Evolutionary conservation across 92 coral and sea anemone genomes (phyloP), one percentile per base, ranked within the genome.

Genomic region (Anthopleura xanthogrammica): DNA sequence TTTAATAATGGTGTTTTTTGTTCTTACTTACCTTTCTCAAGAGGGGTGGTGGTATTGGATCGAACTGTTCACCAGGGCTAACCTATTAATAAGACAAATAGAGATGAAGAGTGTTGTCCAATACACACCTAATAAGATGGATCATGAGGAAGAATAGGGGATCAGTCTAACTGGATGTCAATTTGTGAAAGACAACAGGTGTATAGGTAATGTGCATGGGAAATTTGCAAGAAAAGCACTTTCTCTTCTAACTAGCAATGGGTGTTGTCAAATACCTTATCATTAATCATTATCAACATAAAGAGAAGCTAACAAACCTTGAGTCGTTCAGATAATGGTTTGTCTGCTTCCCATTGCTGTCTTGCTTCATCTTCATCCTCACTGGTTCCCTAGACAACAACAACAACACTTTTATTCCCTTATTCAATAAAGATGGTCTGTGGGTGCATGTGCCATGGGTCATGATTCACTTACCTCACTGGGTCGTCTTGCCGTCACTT

Each of bases 311-410:
- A 29, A 62, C 70, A 46, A 12, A 95, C 99, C 95, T 97, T 97
- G 3, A 97, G 88, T 79, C 92, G 90, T 70, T 97, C 98, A 74
- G 97, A 92, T 83, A 97, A 83, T 62, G 99, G 98, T 82, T 87
- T 92, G 52, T 90, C 99, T 3, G 99, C 99, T 62, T 91, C 94
- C 99, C 99, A 97, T 58, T 94, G 92, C 13, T 79, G 87, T 73
- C 90, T 87, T 22, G 65, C 88, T 72, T 92, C 95, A 40, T 87
- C 95, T 46, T 90, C 94, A 19, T 85, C 95, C 36, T 91, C 92
- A 66, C 83, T 79, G 52, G 92, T 81, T 19, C 77, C 86, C 36
- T 64, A 23, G 5, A 77, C 17, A 9, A 20, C 22, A 13, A 50
- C 19, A n/a, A 29, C 36, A 43, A 77, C 23, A 77, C 20, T 7